Conservation (phyloP, 2,888 invertebrate species). For the Auanema freiburgensis region DNA sequence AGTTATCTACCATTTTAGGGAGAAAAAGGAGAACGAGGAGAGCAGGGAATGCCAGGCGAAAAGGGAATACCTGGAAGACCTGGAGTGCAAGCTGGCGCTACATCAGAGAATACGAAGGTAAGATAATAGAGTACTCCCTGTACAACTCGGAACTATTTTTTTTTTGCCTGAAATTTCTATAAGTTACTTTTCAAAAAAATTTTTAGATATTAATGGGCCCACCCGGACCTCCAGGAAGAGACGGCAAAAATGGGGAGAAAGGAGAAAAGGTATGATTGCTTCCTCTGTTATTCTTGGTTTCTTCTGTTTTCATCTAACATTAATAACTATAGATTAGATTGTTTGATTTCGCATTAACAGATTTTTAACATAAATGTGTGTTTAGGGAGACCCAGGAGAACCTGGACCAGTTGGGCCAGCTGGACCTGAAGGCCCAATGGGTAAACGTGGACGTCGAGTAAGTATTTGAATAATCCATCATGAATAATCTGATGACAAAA, state of each 20-base stretch:
- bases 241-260: constrained; percentile 56
- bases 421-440: constrained; percentile 54
- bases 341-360: neutral
- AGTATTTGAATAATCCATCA: constrained; percentile 22
- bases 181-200: constrained; percentile 24
- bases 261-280: constrained; percentile 54
- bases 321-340: neutral
- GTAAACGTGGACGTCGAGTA: constrained; percentile 57
- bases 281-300: neutral
- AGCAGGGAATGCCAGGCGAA: constrained; percentile 33
- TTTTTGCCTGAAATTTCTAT: constrained; percentile 1
- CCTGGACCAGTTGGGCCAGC: constrained; percentile 53
- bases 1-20: constrained; percentile 42
- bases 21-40: constrained; percentile 51
- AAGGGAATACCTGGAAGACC: constrained; percentile 42
- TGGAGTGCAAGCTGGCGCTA: constrained; percentile 8
- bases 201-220: constrained; percentile 44
- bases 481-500: too few relatives aligned
- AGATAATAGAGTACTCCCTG: neutral
- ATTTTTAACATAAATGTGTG: constrained; percentile 6
- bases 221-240: constrained; percentile 54
- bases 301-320: neutral
- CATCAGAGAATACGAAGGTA: constrained; percentile 13
- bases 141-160: neutral
- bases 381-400: constrained; percentile 52